These are phyloP conservation scores for Myioborus melanocephalus DNA, from an alignment of 2,797 vertebrate genomes.

Conservation along the genomic window DNA sequence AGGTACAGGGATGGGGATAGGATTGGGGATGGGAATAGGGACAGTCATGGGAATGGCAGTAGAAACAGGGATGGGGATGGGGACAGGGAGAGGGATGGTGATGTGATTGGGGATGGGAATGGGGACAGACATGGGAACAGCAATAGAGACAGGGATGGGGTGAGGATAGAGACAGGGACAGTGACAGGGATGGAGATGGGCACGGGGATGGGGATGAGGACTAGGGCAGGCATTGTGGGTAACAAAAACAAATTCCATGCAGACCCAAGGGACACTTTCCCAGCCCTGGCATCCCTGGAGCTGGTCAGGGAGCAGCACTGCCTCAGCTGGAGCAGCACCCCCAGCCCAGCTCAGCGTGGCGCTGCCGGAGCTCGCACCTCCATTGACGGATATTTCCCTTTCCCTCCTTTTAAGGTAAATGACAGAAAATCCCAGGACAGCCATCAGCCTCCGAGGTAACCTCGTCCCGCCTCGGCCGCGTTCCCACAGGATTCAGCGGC, in stretches of 20 bases:
- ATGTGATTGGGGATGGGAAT: neutral
- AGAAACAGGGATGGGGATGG: too few relatives aligned
- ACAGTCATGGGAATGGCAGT: accelerated
- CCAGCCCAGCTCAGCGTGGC: neutral
- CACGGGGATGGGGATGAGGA: neutral
- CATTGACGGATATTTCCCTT: neutral
- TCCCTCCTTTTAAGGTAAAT: neutral
- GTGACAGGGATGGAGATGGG: neutral
- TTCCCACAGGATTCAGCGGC: slow-evolving; percentile 39
- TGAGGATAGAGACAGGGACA: neutral
- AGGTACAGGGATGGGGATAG: too few relatives aligned
- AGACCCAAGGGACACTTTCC: neutral
- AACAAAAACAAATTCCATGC: neutral
- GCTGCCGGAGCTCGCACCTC: neutral
- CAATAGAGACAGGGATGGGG: too few relatives aligned
- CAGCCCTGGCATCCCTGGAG: neutral
- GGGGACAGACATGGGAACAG: neutral
- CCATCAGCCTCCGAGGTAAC: neutral
- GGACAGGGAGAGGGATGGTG: too few relatives aligned
- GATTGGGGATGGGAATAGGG: neutral
- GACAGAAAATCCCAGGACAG: neutral
- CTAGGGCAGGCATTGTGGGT: neutral
- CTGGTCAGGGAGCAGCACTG: neutral
- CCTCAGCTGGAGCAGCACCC: neutral
- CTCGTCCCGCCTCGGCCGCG: neutral